Percentiles rank a stretch among this genome's conserved stretches.
Conservation (phyloP, 2,888 invertebrate species). For the Acanthosepion lycidas region DNA sequence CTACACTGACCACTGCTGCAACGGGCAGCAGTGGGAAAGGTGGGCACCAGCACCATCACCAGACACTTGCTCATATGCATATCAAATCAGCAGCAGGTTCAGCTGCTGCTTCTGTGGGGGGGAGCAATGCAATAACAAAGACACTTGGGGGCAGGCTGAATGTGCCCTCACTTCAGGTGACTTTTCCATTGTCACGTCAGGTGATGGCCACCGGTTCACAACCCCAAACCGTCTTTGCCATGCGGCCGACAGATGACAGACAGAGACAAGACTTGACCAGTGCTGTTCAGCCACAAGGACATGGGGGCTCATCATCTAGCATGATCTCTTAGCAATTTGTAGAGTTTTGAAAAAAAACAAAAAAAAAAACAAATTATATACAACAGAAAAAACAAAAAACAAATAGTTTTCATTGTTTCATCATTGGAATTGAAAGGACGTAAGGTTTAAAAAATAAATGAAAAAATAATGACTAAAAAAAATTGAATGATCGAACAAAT, state of each 20-base stretch:
- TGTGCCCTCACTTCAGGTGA: conserved; percentile 39
- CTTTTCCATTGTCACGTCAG: conserved; percentile 18
- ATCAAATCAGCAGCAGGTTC: conserved; percentile 43
- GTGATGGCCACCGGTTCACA: background rate
- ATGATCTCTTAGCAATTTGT: conserved; percentile 46
- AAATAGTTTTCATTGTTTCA: conserved; percentile 24
- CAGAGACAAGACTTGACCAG: conserved; percentile 43
- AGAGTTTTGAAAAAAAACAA: conserved; percentile 11
- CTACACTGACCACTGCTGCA: background rate
- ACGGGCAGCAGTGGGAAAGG: background rate
- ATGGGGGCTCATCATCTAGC: conserved; percentile 34
- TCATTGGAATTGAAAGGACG: background rate
- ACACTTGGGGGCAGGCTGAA: conserved; percentile 4
- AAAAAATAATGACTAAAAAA: background rate
- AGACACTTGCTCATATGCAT: conserved; percentile 39
- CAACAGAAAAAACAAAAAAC: background rate
- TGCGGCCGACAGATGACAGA: conserved; percentile 24
- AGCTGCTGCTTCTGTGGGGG: background rate
- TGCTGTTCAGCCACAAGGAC: conserved; percentile 39
- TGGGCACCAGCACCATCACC: conserved; percentile 23
- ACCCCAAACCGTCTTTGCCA: background rate
- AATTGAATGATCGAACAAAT: background rate
- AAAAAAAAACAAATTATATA: conserved; percentile 36
- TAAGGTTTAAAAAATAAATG: background rate
- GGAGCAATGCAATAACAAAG: conserved; percentile 47